These are phyloP conservation scores for Oreamnos americanus DNA, from an alignment of 2,113 vertebrate species.

Conservation along the genomic window DNA sequence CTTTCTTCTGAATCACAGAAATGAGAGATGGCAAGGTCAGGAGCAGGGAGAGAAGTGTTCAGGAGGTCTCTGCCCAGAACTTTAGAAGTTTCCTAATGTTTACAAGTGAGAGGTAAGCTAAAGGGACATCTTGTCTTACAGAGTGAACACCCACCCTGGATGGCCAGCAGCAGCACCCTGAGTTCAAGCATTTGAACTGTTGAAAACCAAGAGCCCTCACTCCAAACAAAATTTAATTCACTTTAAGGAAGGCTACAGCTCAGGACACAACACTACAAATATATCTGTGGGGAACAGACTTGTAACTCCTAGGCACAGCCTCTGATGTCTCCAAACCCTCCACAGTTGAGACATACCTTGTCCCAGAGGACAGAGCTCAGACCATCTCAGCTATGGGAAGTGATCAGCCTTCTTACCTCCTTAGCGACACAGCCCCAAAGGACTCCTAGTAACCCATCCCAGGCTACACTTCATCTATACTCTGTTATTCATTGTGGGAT, in stretches of 20 bases:
- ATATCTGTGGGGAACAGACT: too few relatives aligned
- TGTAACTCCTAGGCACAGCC: too few relatives aligned
- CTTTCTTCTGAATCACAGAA: background rate
- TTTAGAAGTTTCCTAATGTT: background rate
- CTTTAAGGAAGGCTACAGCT: background rate
- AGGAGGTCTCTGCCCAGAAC: background rate
- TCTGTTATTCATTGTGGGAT: background rate
- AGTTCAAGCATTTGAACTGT: background rate
- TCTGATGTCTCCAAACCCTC: accelerated
- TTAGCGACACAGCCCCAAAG: background rate
- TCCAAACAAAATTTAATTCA: background rate
- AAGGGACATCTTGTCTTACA: background rate
- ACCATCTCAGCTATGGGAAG: background rate
- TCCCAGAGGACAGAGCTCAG: background rate
- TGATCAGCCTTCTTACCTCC: background rate
- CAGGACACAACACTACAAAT: too few relatives aligned
- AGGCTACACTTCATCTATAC: too few relatives aligned
- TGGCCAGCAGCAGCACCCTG: background rate
- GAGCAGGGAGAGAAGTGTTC: too few relatives aligned
- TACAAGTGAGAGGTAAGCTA: background rate
- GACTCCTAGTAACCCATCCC: background rate
- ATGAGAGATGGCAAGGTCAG: accelerated
- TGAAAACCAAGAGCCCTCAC: background rate
- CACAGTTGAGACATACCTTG: background rate
- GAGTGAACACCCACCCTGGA: too few relatives aligned